Evolutionary conservation across 2,113 vertebrate genomes (phyloP).

Genomic region (Anoura caudifer): DNA sequence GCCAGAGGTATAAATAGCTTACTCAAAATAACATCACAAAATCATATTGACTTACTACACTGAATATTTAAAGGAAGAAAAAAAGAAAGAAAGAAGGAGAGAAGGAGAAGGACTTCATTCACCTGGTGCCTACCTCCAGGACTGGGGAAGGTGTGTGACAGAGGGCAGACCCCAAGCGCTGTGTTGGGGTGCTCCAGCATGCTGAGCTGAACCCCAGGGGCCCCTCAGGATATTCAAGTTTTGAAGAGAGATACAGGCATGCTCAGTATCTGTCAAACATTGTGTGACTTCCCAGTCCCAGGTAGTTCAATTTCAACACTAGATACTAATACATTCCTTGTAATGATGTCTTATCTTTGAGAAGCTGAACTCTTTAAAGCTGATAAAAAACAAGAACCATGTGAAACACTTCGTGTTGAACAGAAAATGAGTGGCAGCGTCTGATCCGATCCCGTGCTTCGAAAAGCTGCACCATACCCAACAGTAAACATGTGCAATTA

Average conservation of each 20-base stretch:
- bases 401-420: neutral
- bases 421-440: neutral
- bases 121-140: no score
- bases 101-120: neutral
- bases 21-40: neutral
- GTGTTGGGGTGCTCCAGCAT: no score
- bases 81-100: neutral
- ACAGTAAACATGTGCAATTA: neutral
- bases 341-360: neutral
- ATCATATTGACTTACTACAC: neutral
- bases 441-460: neutral
- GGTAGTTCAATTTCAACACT: neutral
- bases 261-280: neutral
- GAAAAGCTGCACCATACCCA: neutral
- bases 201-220: neutral
- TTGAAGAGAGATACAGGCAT: neutral
- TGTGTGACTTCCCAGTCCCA: neutral
- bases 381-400: neutral
- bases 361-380: neutral
- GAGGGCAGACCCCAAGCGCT: neutral
- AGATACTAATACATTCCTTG: neutral
- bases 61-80: neutral
- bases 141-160: rapidly evolving
- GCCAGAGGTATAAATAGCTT: neutral
- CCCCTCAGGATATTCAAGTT: neutral